Evolutionary conservation across 2,797 vertebrate species (phyloP), one percentile per base, ranked within the genome.

Genomic region (Fringilla coelebs): DNA sequence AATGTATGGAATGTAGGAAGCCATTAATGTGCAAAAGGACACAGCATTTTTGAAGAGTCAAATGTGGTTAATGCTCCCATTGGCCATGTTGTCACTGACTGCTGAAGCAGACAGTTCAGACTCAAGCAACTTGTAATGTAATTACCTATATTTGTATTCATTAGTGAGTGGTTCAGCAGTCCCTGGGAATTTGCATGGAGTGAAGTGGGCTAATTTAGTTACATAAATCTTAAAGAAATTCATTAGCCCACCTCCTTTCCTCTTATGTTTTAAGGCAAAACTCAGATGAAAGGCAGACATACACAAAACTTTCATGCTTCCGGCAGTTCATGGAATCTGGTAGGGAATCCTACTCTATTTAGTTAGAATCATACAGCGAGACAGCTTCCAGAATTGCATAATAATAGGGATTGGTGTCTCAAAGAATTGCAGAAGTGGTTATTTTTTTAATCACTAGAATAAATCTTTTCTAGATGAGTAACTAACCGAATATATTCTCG

Each of bases 171-270:
- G 88, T 96, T 96, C 78, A 67, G 71, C 71, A 84, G 73, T 89
- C 82, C 82, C 65, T 94, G 17, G n/a, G 41, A 94, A 94, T 86
- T 94, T 93, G 29, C 29, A 61, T 85, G 36, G 51, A 93, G 61
- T 83, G 46, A 97, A 95, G 83, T 62, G 52, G 57, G 43, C 75
- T 97, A 91, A 95, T 96, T 96, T 58, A 54, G 45, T 94, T 94
- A 81, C 63, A 61, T 40, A 93, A 93, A 79, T 51, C 57, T 45
- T 78, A 63, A 80, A 94, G 52, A 78, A 79, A 90, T 68, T 93
- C n/a, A 87, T 91, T 74, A 85, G 38, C 49, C 48, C 60, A 7
- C 10, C 38, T 89, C 49, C 60, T 72, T 54, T 78, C 31, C 65
- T 76, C 40, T 65, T 68, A 6, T 21, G 6, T 78, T 88, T 94